phyloP scores from a whole-genome alignment of 1,140 invertebrate genomes.

The Heliothis virescens region DNA sequence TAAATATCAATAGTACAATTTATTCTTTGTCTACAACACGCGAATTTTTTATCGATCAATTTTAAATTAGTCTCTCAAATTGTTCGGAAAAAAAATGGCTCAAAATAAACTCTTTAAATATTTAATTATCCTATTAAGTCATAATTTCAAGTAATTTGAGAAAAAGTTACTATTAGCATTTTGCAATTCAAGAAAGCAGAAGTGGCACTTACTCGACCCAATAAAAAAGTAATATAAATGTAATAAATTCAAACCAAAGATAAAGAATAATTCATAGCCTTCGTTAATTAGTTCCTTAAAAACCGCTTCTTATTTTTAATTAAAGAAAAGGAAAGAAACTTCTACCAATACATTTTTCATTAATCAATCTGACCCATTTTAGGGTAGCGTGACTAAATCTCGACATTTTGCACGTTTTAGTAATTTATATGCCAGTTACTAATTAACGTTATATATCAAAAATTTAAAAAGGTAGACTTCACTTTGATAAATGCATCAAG shows the following conservation, averaged over 20 bases:
- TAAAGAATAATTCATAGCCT: constrained; percentile 29
- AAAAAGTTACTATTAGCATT: neutral
- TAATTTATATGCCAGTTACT: constrained; percentile 36
- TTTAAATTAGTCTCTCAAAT: too few relatives aligned
- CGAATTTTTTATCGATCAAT: too few relatives aligned
- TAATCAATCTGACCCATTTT: constrained; percentile 40
- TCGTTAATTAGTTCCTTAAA: constrained; percentile 32
- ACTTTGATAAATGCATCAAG: constrained; percentile 7
- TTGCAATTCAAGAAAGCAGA: neutral
- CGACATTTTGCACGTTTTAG: constrained; percentile 21
- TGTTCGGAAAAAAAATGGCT: too few relatives aligned
- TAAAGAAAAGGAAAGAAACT: constrained; percentile 14
- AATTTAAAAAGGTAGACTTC: constrained; percentile 2
- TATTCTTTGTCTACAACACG: too few relatives aligned
- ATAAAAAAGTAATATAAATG: neutral
- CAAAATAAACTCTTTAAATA: too few relatives aligned
- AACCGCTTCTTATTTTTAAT: constrained; percentile 32
- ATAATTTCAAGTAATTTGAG: too few relatives aligned
- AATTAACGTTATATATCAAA: constrained; percentile 20
- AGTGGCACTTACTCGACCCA: neutral
- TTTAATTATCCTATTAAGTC: too few relatives aligned
- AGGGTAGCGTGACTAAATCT: constrained; percentile 27
- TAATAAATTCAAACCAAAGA: constrained; percentile 9
- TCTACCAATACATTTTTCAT: constrained; percentile 30
- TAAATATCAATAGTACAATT: too few relatives aligned